These are phyloP conservation scores for Cheilosia grossa DNA, from an alignment of 2,888 invertebrate species.

Conservation along the genomic window DNA sequence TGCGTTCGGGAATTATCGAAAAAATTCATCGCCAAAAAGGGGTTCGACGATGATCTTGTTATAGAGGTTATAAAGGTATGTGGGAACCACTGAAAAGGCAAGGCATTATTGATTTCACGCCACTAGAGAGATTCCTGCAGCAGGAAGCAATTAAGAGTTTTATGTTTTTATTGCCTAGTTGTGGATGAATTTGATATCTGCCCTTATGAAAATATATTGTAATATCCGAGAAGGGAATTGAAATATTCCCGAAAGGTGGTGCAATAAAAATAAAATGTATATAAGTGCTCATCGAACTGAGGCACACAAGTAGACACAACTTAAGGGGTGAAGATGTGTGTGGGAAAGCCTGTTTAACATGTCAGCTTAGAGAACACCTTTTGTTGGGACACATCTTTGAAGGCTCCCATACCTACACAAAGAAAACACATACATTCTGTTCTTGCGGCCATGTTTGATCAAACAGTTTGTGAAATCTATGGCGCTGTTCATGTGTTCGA, in stretches of 20 bases:
- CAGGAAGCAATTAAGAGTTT: conserved; percentile 29
- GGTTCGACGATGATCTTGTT: conserved; percentile 1
- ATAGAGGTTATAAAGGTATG: not conserved
- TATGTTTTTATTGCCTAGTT: not conserved
- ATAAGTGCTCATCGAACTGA: too few species aligned
- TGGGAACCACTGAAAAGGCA: conserved; percentile 13
- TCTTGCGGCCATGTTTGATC: too few species aligned
- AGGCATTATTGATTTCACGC: conserved; percentile 41
- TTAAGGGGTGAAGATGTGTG: too few species aligned
- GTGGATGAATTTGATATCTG: not conserved
- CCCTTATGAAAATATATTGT: conserved; percentile 3
- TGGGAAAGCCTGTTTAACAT: too few species aligned
- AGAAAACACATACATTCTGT: too few species aligned
- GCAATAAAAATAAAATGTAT: not conserved
- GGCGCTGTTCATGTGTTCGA: too few species aligned
- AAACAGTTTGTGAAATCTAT: too few species aligned
- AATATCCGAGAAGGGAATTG: not conserved
- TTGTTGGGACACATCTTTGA: too few species aligned
- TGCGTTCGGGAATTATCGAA: conserved; percentile 50
- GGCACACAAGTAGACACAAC: too few species aligned
- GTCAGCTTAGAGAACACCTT: too few species aligned
- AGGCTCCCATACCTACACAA: too few species aligned
- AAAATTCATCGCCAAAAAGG: conserved; percentile 26
- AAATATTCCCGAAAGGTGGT: not conserved
- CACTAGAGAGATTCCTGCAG: conserved; percentile 13